Evolutionary conservation across 2,797 vertebrate genomes (phyloP).

Genomic region (Epinephelus malabaricus): DNA sequence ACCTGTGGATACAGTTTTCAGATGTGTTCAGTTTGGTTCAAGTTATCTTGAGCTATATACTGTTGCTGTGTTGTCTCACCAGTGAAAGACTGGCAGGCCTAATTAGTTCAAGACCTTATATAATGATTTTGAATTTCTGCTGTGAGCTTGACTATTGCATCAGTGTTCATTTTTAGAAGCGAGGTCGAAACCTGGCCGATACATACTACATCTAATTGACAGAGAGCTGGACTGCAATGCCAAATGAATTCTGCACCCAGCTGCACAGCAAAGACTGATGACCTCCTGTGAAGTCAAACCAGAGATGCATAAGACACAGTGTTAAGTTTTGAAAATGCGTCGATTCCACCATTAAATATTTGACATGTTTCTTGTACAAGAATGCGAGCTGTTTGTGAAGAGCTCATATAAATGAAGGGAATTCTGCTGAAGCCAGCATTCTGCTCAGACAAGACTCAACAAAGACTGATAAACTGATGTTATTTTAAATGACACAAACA

Average conservation of each 20-base stretch:
- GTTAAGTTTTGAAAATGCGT: neutral
- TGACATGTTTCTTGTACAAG: neutral
- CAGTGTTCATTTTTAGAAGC: conserved; percentile 71
- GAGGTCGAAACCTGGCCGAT: conserved; percentile 52
- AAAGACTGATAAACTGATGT: neutral
- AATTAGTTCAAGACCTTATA: conserved; percentile 63
- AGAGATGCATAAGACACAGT: neutral
- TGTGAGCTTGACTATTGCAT: conserved; percentile 68
- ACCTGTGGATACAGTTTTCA: neutral
- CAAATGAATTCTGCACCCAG: conserved; percentile 45
- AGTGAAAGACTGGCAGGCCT: conserved; percentile 47
- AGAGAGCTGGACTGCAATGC: conserved; percentile 47
- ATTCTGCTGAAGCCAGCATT: conserved; percentile 4
- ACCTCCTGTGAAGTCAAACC: conserved; percentile 23
- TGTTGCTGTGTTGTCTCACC: conserved; percentile 27
- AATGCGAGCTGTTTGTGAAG: neutral
- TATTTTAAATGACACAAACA: neutral
- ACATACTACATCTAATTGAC: conserved; percentile 63
- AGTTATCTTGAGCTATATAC: conserved; percentile 1
- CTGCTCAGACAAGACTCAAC: conserved; percentile 3
- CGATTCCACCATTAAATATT: conserved; percentile 24
- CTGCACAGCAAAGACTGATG: conserved; percentile 2
- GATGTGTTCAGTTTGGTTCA: conserved; percentile 23
- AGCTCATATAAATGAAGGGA: neutral
- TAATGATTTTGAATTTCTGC: conserved; percentile 68